These are phyloP conservation scores for Ophioderma brevispina DNA, from an alignment of 35 echinoderm and acorn worm genomes.

Conservation along the genomic window DNA sequence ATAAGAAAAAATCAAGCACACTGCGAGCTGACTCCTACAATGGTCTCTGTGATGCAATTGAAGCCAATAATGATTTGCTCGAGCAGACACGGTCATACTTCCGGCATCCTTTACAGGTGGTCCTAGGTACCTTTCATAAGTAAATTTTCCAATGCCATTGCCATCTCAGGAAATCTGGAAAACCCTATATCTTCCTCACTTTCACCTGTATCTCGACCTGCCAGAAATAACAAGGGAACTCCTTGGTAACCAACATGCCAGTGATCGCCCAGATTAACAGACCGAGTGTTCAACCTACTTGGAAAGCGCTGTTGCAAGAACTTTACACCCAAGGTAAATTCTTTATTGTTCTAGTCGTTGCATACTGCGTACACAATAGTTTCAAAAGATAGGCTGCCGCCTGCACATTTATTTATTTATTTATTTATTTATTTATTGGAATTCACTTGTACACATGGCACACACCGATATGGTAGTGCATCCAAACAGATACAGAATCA, in stretches of 20 bases:
- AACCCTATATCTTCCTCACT: constrained; percentile 38
- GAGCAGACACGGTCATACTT: constrained; percentile 18
- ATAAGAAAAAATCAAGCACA: background rate
- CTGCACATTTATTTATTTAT: too few relatives aligned
- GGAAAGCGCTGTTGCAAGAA: constrained; percentile 13
- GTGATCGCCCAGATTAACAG: constrained; percentile 43
- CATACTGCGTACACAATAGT: constrained; percentile 19
- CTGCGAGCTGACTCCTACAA: constrained; percentile 20
- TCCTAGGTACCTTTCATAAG: constrained; percentile 10
- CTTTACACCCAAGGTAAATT: background rate
- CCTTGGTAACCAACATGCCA: background rate
- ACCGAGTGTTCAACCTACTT: constrained; percentile 35
- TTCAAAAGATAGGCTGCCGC: constrained; percentile 52
- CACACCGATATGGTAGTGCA: too few relatives aligned
- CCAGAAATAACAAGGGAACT: constrained; percentile 36
- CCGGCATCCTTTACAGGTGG: constrained; percentile 27
- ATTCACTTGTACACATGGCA: too few relatives aligned
- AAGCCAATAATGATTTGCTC: background rate
- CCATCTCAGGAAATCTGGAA: constrained; percentile 32
- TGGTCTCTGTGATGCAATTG: constrained; percentile 19
- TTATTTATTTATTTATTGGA: too few relatives aligned
- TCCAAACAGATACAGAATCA: too few relatives aligned
- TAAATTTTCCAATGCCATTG: constrained; percentile 35
- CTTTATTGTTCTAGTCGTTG: constrained; percentile 47
- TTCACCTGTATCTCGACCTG: constrained; percentile 51